Base-by-base conservation (phyloP, 2,113 vertebrate genomes). In the Delphinus delphis region DNA sequence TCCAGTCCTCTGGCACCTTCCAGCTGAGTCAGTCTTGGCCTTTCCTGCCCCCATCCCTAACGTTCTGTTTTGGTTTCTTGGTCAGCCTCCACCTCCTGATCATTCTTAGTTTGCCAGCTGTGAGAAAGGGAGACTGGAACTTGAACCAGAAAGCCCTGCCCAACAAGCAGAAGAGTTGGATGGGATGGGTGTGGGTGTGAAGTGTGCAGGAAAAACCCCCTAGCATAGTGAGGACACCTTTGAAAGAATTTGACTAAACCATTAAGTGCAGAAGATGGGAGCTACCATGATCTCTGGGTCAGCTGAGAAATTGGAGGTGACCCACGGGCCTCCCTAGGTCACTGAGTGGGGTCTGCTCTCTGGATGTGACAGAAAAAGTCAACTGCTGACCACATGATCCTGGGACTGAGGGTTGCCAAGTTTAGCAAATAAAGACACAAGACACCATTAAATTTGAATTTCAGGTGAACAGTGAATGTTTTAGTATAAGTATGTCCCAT, bases 31-130 rank as follows among this genome's bases (percentile, higher is more conserved):
- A 58, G 41, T 50, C 26, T 88, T 0, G 4, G n/a, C 6, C 20
- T 92, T 86, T 79, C 58, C n/a, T 90, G 6, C 47, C 44, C 28
- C 28, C 20, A 82, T 85, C 41, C 76, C 4, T 18, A 85, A 74
- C 15, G 15, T 65, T 21, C 9, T 81, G 36, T 44, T 94, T 97
- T 82, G 53, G 36, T 70, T 94, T 96, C 53, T 90, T 63, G 50
- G 67, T 73, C 33, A 93, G 55, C 6, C 14, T 92, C 41, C 47
- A 65, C 63, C 6, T 20, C 79, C 8, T 53, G 33, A 28, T 93
- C 55, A 60, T 93, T 92, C 17, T 86, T 60, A 74, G 21, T 97
- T 91, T 98, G 28, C 68, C 63, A 87, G 71, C 95, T 77, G 33
- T 73, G 44, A 82, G 60, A 82, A 73, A 88, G 25, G 25, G 62